Evolutionary conservation across 2,113 vertebrate species (phyloP), one percentile per base, ranked within the genome.

Genomic region (Saguinus midas): DNA sequence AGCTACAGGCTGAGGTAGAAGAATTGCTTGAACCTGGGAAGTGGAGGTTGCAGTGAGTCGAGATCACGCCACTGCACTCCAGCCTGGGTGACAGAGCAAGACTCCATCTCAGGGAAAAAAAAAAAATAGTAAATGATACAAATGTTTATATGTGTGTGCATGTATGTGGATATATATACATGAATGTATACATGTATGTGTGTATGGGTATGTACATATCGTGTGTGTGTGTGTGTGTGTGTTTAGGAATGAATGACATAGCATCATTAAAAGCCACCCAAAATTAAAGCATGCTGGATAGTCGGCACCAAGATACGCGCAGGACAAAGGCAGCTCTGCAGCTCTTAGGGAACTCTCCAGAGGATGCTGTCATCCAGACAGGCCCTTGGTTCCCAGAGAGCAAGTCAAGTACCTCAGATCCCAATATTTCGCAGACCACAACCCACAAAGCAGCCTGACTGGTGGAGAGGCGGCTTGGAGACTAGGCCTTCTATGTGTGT

Each of bases 401-500:
- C 64, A 68, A 32, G 57, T 86, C 80, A 66, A 29, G 13, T 3
- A 40, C 73, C 40, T 79, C 84, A 40, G 35, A 29, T 80, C 23
- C 72, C 48, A 84, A 29, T 25, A 43, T 70, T 86, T 92, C 72
- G 8, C 17, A 87, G 85, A 23, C 45, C n/a, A 87, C n/a, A 52
- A 9, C 55, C 50, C 8, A 3, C 29, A 40, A 8, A 12, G 55
- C 17, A 45, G 73, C 50, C 73, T 43, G 50, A 52, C 0, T 0
- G 3, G 20, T 16, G 35, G 43, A 12, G 43, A 6, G 73, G 70
- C 0, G 0, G 84, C 87, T 45, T 5, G 37, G 95, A 89, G 79
- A 43, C 43, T 2, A 10, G 76, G 35, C 7, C 3, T 43, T 61
- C 50, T 0, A 6, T 7, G 13, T n/a, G 14, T 1, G 4, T 32